phyloP scores from a whole-genome alignment of 2,888 invertebrate genomes.

The Perdita meconis region DNA sequence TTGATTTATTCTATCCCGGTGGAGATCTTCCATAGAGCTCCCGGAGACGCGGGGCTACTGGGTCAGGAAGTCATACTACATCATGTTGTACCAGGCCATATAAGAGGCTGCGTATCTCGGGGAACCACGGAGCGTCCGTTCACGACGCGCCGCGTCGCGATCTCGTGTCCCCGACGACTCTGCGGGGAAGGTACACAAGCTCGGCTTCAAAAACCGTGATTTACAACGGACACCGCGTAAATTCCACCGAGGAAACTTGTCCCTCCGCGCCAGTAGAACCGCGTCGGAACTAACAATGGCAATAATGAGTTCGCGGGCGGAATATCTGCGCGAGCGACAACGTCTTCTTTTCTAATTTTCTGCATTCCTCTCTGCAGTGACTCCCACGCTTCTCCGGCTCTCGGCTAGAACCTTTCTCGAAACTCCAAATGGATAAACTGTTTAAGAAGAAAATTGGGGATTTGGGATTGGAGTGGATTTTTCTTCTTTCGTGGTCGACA shows the following conservation, averaged over 20 bases:
- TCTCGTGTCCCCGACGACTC: conserved; percentile 39
- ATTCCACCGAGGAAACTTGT: conserved; percentile 11
- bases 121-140: conserved; percentile 44
- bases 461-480: no score
- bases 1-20: conserved; percentile 21
- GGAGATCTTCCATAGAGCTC: conserved; percentile 23
- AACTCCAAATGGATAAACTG: no score
- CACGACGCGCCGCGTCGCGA: conserved; percentile 39
- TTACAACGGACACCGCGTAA: conserved; percentile 14
- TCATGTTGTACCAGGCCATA: conserved; percentile 34
- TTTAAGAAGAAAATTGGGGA: no score
- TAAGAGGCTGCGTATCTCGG: conserved; percentile 40
- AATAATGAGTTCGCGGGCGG: not conserved
- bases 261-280: not conserved
- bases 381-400: not conserved
- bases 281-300: conserved; percentile 1
- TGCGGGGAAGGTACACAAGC: not conserved
- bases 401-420: no score
- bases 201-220: not conserved
- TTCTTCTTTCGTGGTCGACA: no score
- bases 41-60: conserved; percentile 72
- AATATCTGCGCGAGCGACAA: not conserved
- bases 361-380: not conserved
- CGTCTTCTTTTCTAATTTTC: not conserved
- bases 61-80: conserved; percentile 70